Percentiles rank a stretch among this genome's conserved stretches.
These are phyloP conservation scores for Cacatua alba DNA, from an alignment of 2,113 vertebrate species.

Conservation along the genomic window DNA sequence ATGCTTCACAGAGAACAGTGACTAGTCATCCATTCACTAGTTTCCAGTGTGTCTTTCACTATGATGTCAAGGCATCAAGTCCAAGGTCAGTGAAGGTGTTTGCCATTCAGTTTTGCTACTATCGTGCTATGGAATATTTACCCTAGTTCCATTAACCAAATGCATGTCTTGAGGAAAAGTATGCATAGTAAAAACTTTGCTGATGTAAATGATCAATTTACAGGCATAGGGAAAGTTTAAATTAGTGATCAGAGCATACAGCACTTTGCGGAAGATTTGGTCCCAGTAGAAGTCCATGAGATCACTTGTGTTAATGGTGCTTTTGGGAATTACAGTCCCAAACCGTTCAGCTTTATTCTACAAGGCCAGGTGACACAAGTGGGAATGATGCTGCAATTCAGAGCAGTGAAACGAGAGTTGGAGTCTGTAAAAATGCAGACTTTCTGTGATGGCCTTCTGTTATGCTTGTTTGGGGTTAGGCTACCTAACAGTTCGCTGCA, in stretches of 20 bases:
- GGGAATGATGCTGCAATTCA: background rate
- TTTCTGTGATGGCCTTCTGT: background rate
- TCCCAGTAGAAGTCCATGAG: background rate
- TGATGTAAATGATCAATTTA: background rate
- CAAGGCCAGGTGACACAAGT: background rate
- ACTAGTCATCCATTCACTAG: rapidly evolving
- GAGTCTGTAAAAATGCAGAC: background rate
- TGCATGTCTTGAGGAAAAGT: background rate
- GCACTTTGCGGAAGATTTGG: background rate
- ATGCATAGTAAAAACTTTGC: background rate
- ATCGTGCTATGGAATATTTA: background rate
- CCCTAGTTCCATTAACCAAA: background rate
- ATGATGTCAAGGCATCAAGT: background rate
- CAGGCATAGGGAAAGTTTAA: background rate
- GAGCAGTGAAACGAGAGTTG: background rate
- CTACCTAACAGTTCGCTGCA: background rate
- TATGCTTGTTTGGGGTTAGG: background rate
- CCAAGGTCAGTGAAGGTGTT: background rate
- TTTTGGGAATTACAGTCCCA: background rate
- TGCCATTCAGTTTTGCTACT: background rate
- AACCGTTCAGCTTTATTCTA: background rate
- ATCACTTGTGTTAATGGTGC: background rate
- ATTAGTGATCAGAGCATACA: background rate
- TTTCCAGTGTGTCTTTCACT: background rate
- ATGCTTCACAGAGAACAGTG: background rate